Conservation (phyloP, 2,113 vertebrate species). For the Toxotes jaculatrix region DNA sequence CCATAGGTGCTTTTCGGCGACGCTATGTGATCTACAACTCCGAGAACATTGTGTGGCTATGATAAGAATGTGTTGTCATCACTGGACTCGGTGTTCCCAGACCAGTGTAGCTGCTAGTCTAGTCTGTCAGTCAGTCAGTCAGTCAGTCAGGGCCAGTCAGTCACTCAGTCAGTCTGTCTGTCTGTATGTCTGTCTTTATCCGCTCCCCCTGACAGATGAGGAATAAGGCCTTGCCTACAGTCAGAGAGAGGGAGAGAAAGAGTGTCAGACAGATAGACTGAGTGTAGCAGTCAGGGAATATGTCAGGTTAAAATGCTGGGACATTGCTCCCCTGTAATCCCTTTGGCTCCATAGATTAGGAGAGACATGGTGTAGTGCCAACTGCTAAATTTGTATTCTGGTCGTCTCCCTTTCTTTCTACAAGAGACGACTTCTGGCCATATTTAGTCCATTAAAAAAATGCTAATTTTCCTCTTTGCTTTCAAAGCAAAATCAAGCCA, state of each 20-base stretch:
- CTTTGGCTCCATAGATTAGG: constrained; percentile 60
- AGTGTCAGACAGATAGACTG: constrained; percentile 31
- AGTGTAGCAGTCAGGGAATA: constrained; percentile 50
- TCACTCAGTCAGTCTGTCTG: constrained; percentile 16
- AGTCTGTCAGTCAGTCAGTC: not conserved
- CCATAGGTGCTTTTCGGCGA: constrained; percentile 52
- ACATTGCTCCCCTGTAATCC: constrained; percentile 64
- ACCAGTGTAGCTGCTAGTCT: constrained; percentile 50
- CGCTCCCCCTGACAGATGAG: constrained; percentile 15
- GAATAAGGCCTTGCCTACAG: constrained; percentile 37
- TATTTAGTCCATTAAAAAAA: constrained; percentile 42
- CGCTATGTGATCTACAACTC: constrained; percentile 49
- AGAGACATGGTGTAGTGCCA: constrained; percentile 41
- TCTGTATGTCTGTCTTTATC: constrained; percentile 2
- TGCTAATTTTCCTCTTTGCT: constrained; percentile 42
- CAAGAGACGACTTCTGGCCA: constrained; percentile 35
- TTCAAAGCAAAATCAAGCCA: constrained; percentile 39
- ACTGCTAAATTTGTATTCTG: constrained; percentile 58
- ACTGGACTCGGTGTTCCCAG: constrained; percentile 57
- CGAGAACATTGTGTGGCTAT: constrained; percentile 64
- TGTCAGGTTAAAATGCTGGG: constrained; percentile 61
- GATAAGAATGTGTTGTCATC: constrained; percentile 69
- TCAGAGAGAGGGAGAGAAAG: constrained; percentile 14
- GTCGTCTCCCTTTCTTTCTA: constrained; percentile 36
- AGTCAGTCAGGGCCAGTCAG: not conserved